phyloP scores from a whole-genome alignment of 2,113 vertebrate species.

The Falcunculus frontatus region DNA sequence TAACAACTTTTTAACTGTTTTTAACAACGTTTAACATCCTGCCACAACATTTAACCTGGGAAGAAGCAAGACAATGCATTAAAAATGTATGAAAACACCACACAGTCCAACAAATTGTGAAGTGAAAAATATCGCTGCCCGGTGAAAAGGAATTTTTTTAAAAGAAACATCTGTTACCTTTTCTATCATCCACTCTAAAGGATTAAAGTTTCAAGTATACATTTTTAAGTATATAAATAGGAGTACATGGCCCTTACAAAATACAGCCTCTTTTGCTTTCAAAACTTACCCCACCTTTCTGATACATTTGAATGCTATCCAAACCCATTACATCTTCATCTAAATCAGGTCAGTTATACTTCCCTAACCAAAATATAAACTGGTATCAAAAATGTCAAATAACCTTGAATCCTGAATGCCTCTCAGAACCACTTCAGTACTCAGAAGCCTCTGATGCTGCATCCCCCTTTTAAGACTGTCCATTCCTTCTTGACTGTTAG shows the following conservation, averaged over 20 bases:
- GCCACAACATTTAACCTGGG: not conserved
- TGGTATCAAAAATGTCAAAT: not conserved
- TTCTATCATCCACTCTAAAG: not conserved
- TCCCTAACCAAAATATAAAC: not conserved
- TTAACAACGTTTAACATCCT: not conserved
- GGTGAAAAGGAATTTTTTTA: not conserved
- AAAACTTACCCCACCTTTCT: not conserved
- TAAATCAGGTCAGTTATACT: not conserved
- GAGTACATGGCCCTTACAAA: not conserved
- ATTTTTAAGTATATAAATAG: not conserved
- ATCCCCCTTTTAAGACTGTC: not conserved
- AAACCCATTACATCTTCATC: not conserved
- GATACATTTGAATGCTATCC: not conserved
- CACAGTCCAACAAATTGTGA: not conserved
- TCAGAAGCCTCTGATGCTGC: not conserved
- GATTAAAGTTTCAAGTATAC: not conserved
- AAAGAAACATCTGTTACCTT: not conserved
- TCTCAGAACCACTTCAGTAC: not conserved
- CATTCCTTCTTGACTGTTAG: not conserved
- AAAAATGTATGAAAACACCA: not conserved
- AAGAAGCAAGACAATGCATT: not conserved
- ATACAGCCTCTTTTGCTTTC: not conserved
- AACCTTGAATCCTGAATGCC: not conserved
- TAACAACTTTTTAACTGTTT: not conserved
- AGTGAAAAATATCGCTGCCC: not conserved